Evolutionary conservation across 2,888 invertebrate genomes (phyloP).

Genomic region (Phymatocera aterrima): DNA sequence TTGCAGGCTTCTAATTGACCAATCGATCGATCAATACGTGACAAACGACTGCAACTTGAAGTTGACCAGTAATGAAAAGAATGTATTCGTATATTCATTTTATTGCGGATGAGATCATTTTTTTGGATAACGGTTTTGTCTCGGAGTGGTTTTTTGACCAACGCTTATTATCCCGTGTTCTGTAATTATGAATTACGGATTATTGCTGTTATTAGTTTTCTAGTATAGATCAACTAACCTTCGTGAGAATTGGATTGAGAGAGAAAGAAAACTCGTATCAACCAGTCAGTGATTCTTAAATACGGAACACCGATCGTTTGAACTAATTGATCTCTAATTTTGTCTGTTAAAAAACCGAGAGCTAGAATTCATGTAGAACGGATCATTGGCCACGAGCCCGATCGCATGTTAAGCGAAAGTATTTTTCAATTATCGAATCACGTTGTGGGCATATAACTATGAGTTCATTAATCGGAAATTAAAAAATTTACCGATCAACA

Average conservation of each 20-base stretch:
- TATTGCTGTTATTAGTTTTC: neutral
- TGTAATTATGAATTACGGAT: too few relatives aligned
- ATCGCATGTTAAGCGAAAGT: neutral
- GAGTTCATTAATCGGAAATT: neutral
- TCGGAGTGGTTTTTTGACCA: too few relatives aligned
- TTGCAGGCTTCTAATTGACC: neutral
- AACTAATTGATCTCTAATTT: neutral
- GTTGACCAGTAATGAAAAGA: neutral
- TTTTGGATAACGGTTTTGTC: neutral
- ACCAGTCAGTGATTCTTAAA: neutral
- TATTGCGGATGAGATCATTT: neutral
- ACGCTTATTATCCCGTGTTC: too few relatives aligned
- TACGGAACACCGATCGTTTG: too few relatives aligned
- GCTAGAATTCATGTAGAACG: too few relatives aligned
- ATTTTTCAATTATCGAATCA: conserved; percentile 6
- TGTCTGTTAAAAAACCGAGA: neutral
- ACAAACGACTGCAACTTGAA: neutral
- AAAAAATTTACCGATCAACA: neutral
- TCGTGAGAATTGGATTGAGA: neutral
- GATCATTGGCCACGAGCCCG: too few relatives aligned
- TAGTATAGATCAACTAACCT: too few relatives aligned
- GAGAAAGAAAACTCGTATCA: neutral
- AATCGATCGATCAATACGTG: neutral
- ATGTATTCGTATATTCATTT: too few relatives aligned
- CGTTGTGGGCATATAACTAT: neutral